Base-by-base conservation (phyloP, 2,888 invertebrate species). In the Pandemis cinnamomeana region DNA sequence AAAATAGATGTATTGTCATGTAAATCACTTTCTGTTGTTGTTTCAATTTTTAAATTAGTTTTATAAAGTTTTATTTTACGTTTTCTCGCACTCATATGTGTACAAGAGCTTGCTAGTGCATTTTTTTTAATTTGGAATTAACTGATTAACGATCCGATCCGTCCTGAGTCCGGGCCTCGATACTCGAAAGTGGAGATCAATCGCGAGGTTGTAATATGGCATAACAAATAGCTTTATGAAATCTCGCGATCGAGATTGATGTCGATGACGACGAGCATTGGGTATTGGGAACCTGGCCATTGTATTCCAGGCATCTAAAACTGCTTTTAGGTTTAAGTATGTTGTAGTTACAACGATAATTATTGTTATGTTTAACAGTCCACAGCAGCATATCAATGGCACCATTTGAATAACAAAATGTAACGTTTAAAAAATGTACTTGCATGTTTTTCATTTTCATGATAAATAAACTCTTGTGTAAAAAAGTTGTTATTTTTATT, bases 361-460 rank as follows among this genome's bases (percentile, higher is more conserved):
- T 83, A 82, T 84, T 79, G 80, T 84, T 83, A 86, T 87, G 86
- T 85, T 86, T 89, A 91, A 89, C 85, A 82, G 81, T 85, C 86
- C 91, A 91, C 90, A 82, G 87, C 90, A 85, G 90, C 89, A 88
- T 91, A 89, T 89, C 85, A 86, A 85, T 77, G 80, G 91, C 92
- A 92, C 91, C 81, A 78, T 80, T 80, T 83, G 82, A 77, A 83
- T 88, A 89, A 86, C 84, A 82, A 84, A 84, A 83, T 87, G 87
- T 89, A 89, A 85, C 87, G 88, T 91, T 88, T 80, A 80, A 81
- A 81, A 90, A 90, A 91, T 92, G 91, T 93, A 93, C 85, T 90
- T 91, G 92, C 92, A 92, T 93, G 91, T 89, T 91, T 92, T 74
- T 62, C 61, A 90, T 91, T 91, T 92, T 91, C 84, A 87, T 81